Evolutionary conservation across 2,113 vertebrate species (phyloP).

Genomic region (Sylvia atricapilla): DNA sequence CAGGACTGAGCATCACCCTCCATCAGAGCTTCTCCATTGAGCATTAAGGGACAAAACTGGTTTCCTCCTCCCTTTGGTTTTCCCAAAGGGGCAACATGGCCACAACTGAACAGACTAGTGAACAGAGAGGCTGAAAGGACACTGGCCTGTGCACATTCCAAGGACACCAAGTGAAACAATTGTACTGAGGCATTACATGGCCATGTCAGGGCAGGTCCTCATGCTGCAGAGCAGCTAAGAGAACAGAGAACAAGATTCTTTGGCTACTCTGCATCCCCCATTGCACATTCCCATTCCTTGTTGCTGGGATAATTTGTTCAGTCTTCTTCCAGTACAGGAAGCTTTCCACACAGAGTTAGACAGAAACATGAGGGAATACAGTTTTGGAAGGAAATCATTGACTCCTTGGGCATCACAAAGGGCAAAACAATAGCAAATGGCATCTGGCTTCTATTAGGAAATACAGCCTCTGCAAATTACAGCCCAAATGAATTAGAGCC

Average conservation of each 20-base stretch:
- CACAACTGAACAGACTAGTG: background rate
- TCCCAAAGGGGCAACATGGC: background rate
- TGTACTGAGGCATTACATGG: background rate
- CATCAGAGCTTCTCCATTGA: background rate
- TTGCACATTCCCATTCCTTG: background rate
- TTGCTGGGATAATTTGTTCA: background rate
- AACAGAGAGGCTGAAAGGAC: background rate
- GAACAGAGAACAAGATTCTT: background rate
- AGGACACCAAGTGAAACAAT: background rate
- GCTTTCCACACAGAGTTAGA: background rate
- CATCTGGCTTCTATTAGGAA: background rate
- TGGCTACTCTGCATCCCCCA: background rate
- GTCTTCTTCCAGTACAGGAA: background rate
- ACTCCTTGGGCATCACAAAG: background rate
- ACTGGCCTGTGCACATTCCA: background rate
- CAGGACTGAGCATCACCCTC: background rate
- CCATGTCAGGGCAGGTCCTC: fast-evolving
- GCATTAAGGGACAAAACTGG: background rate
- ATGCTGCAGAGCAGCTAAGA: fast-evolving
- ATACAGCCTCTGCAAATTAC: background rate
- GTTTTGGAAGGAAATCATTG: background rate
- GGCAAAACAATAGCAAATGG: background rate
- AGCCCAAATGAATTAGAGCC: background rate
- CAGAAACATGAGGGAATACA: background rate
- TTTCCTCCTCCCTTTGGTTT: background rate